A percentile compares a stretch with the other conserved stretches of the same genome.
These are phyloP conservation scores for Holacanthella duospinosa DNA, from an alignment of 2,888 invertebrate species.

Conservation along the genomic window DNA sequence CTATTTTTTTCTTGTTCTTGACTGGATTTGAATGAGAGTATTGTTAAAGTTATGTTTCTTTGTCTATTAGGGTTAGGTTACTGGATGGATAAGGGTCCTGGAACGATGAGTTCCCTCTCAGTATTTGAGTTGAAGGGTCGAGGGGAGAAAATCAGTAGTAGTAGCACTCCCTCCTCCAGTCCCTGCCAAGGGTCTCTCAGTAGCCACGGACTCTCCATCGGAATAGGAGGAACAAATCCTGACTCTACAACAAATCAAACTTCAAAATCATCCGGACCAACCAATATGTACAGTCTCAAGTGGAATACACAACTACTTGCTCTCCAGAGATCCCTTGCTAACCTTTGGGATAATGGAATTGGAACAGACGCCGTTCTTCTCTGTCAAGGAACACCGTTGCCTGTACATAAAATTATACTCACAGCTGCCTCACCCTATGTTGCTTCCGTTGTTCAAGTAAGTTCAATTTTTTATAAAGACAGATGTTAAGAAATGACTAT, in stretches of 20 bases:
- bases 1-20: no score
- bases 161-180: no score
- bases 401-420: constrained; percentile 36
- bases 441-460: constrained; percentile 38
- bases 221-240: constrained; percentile 28
- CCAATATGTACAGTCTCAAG: constrained; percentile 36
- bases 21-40: background rate
- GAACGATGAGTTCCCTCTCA: background rate
- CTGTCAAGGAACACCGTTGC: constrained; percentile 38
- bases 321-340: constrained; percentile 37
- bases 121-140: constrained; percentile 3
- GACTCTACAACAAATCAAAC: constrained; percentile 34
- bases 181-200: background rate
- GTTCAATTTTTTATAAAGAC: constrained; percentile 14
- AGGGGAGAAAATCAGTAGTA: background rate
- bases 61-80: background rate
- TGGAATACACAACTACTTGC: constrained; percentile 31
- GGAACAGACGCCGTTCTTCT: constrained; percentile 37
- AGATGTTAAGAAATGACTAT: no score
- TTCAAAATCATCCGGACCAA: background rate
- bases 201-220: background rate
- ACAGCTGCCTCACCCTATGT: constrained; percentile 38
- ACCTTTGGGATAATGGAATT: constrained; percentile 38
- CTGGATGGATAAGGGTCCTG: background rate
- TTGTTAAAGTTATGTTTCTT: background rate